Evolutionary conservation across 2,797 vertebrate species (phyloP).

Genomic region (Darevskia mixta): DNA sequence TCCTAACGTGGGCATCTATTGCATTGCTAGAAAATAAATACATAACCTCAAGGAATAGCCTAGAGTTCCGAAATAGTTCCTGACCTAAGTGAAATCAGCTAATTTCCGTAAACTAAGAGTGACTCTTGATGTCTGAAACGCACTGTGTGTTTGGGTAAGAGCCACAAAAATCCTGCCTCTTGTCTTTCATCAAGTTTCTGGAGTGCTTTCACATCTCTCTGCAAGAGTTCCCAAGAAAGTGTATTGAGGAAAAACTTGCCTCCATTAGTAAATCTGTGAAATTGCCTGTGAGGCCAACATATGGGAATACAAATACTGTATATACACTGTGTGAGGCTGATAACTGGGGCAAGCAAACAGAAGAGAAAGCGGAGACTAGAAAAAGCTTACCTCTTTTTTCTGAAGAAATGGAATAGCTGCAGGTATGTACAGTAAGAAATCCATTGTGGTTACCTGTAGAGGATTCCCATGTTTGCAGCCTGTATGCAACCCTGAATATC

Average conservation of each 20-base stretch:
- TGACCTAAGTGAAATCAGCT: constrained; percentile 37
- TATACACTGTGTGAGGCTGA: not conserved
- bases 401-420: not conserved
- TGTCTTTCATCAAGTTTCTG: constrained; percentile 59
- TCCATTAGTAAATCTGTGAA: constrained; percentile 60
- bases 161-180: constrained; percentile 57
- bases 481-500: too few relatives aligned
- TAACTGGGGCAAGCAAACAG: constrained; percentile 11
- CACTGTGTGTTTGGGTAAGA: constrained; percentile 57
- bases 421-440: not conserved
- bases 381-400: not conserved
- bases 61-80: constrained; percentile 35
- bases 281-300: constrained; percentile 51
- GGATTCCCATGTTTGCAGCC: not conserved
- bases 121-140: constrained; percentile 59
- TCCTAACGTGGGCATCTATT: not conserved
- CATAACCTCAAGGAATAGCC: not conserved
- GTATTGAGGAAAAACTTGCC: constrained; percentile 41
- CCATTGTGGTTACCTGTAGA: not conserved
- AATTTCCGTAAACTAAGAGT: constrained; percentile 54
- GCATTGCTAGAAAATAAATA: constrained; percentile 47
- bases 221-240: constrained; percentile 43
- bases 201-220: constrained; percentile 56
- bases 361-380: not conserved
- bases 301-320: constrained; percentile 38